phyloP scores from a whole-genome alignment of 2,797 vertebrate species.

The Chelon labrosus region DNA sequence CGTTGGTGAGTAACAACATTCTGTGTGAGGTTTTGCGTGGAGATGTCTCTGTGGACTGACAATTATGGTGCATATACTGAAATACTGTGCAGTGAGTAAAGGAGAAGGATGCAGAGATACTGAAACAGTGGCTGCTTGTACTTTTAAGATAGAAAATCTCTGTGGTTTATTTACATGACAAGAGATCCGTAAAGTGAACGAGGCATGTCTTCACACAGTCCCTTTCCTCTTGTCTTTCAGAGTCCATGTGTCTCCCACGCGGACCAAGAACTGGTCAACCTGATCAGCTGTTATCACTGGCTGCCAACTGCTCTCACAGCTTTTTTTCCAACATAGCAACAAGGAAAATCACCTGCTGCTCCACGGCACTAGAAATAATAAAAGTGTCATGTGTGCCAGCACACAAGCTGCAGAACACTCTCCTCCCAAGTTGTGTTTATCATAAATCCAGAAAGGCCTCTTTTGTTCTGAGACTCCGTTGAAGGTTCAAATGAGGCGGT shows the following conservation, averaged over 20 bases:
- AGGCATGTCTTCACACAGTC: not conserved
- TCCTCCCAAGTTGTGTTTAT: constrained; percentile 21
- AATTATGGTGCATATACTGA: not conserved
- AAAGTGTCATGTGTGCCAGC: constrained; percentile 1
- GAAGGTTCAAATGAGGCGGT: constrained; percentile 3
- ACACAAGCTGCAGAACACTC: not conserved
- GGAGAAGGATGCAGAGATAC: constrained; percentile 25
- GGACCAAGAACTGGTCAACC: constrained; percentile 11
- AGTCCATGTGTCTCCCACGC: constrained; percentile 2
- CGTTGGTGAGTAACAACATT: constrained; percentile 64
- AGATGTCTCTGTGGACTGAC: not conserved
- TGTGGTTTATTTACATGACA: constrained; percentile 1
- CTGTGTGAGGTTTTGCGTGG: not conserved
- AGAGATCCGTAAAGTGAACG: not conserved
- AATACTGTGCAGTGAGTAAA: constrained; percentile 24
- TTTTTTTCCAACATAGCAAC: constrained; percentile 60
- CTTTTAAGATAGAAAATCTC: constrained; percentile 2
- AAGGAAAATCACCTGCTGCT: constrained; percentile 14
- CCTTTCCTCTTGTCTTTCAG: constrained; percentile 25
- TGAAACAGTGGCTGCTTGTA: constrained; percentile 13
- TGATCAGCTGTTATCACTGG: constrained; percentile 25
- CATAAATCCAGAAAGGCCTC: constrained; percentile 26
- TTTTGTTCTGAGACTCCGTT: constrained; percentile 16
- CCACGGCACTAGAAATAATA: constrained; percentile 8
- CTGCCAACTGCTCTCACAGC: constrained; percentile 47